Evolutionary conservation across 1,140 invertebrate genomes (phyloP).

Genomic region (Chymomyza costata): DNA sequence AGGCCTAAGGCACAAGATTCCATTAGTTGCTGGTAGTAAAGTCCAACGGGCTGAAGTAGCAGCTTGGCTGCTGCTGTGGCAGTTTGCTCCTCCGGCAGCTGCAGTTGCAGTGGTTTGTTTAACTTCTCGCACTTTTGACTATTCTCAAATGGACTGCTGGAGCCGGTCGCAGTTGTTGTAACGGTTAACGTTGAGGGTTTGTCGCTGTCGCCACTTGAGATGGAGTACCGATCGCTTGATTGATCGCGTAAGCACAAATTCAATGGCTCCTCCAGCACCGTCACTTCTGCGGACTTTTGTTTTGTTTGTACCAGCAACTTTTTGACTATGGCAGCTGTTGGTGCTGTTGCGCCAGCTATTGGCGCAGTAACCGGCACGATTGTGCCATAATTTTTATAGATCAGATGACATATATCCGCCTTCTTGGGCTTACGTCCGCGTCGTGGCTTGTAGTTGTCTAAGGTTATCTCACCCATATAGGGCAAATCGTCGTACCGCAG

Average conservation of each 20-base stretch:
- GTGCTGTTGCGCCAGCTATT: slow-evolving; percentile 2
- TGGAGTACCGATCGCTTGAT: slow-evolving; percentile 58
- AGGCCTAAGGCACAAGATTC: slow-evolving; percentile 44
- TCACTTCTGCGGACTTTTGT: background rate
- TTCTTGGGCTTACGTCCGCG: slow-evolving; percentile 91
- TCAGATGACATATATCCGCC: slow-evolving; percentile 92
- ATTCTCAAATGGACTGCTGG: slow-evolving; percentile 20
- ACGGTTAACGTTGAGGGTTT: slow-evolving; percentile 19
- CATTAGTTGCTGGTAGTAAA: slow-evolving; percentile 85
- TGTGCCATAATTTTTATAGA: slow-evolving; percentile 92
- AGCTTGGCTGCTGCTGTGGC: slow-evolving; percentile 24
- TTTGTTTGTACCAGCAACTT: background rate
- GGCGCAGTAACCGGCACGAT: slow-evolving; percentile 78
- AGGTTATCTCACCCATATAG: slow-evolving; percentile 92
- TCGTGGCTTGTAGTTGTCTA: slow-evolving; percentile 89
- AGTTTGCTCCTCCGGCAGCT: slow-evolving; percentile 36
- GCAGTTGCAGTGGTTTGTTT: slow-evolving; percentile 21
- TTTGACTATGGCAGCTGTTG: background rate
- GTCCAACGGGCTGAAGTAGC: slow-evolving; percentile 83
- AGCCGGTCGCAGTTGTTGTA: slow-evolving; percentile 18
- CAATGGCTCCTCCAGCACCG: slow-evolving; percentile 81
- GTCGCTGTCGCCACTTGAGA: slow-evolving; percentile 62
- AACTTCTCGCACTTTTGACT: background rate
- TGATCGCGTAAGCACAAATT: slow-evolving; percentile 87
- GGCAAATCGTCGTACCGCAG: slow-evolving; percentile 88